Conservation (phyloP, 2,888 invertebrate species). For the Nymphalis urticae region DNA sequence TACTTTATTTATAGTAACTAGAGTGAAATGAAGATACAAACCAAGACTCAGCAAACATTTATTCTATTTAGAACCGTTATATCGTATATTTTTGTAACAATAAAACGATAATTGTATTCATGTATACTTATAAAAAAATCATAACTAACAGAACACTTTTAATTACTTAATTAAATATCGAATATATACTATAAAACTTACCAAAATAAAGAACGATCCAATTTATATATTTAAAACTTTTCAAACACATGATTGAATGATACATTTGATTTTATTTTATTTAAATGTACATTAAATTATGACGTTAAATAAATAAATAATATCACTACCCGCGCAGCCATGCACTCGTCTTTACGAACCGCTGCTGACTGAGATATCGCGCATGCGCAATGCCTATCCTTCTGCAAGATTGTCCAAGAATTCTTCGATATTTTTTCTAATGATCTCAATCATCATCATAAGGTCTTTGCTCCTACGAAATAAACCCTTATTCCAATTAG, state of each 20-base stretch:
- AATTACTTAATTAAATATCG: conserved; percentile 5
- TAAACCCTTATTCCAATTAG: conserved; percentile 10
- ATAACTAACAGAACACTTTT: not conserved
- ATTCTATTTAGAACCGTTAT: not conserved
- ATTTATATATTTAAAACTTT: conserved; percentile 20
- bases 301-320: conserved; percentile 19
- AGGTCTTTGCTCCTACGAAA: conserved; percentile 29
- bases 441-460: conserved; percentile 16
- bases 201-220: conserved; percentile 30
- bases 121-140: not conserved
- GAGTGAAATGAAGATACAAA: conserved; percentile 31
- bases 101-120: not conserved
- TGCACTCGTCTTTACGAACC: conserved; percentile 38
- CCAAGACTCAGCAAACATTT: conserved; percentile 16
- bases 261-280: not conserved
- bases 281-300: not conserved
- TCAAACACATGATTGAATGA: not conserved
- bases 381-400: conserved; percentile 37
- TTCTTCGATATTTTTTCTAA: conserved; percentile 15
- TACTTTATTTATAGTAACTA: conserved; percentile 30
- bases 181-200: conserved; percentile 22
- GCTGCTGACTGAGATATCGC: conserved; percentile 42
- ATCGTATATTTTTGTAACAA: not conserved
- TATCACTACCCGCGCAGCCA: conserved; percentile 29
- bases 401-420: conserved; percentile 37